Percentiles rank a stretch among this genome's conserved stretches.
These are phyloP conservation scores for Pelodytes ibericus DNA, from an alignment of 2,797 vertebrate species.

Conservation along the genomic window DNA sequence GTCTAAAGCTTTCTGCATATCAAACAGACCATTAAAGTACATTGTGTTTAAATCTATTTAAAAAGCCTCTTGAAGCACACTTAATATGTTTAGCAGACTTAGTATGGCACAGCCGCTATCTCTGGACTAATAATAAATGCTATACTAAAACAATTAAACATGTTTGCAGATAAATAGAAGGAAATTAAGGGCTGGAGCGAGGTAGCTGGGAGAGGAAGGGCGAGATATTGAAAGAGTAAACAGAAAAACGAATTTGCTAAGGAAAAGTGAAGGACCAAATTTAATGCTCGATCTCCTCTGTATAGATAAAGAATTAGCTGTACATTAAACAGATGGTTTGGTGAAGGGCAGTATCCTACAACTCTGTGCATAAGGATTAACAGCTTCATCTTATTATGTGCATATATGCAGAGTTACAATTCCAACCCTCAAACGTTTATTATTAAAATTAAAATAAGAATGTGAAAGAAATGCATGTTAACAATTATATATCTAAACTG, in stretches of 20 bases:
- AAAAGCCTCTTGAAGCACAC: constrained; percentile 63
- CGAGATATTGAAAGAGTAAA: constrained; percentile 64
- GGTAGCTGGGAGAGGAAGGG: constrained; percentile 59
- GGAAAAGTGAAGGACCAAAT: constrained; percentile 61
- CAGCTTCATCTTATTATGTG: not conserved
- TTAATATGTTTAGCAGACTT: constrained; percentile 65
- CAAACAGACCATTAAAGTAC: constrained; percentile 44
- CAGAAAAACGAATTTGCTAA: constrained; percentile 57
- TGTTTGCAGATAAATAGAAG: constrained; percentile 66
- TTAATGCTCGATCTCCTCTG: constrained; percentile 58
- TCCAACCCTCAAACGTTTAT: too few relatives aligned
- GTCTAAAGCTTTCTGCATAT: not conserved
- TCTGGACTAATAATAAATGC: constrained; percentile 65
- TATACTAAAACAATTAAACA: constrained; percentile 71
- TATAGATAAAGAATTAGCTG: constrained; percentile 66
- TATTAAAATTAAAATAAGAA: too few relatives aligned
- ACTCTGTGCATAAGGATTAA: constrained; percentile 43
- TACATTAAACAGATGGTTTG: constrained; percentile 66
- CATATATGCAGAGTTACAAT: too few relatives aligned
- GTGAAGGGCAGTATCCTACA: constrained; percentile 59
- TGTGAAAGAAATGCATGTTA: too few relatives aligned
- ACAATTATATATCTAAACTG: too few relatives aligned
- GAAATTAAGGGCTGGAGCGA: constrained; percentile 62
- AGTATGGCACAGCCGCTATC: constrained; percentile 46
- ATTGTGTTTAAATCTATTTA: constrained; percentile 53